These are phyloP conservation scores for Poeciliopsis gracilis DNA, from an alignment of 2,797 vertebrate species.

Conservation along the genomic window DNA sequence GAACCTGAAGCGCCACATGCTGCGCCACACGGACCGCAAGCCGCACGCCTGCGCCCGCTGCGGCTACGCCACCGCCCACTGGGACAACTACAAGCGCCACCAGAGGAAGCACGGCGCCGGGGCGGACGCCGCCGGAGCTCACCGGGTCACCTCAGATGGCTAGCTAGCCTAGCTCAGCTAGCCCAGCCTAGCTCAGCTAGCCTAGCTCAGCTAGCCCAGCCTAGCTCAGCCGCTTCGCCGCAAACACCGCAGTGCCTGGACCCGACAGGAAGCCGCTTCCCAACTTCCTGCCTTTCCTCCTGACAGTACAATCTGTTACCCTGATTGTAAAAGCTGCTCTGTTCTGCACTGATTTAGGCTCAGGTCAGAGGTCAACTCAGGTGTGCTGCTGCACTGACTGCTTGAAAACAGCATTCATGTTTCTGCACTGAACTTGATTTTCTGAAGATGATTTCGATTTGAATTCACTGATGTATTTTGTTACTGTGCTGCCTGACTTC, in stretches of 20 bases:
- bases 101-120: conserved; percentile 89
- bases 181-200: too few relatives aligned
- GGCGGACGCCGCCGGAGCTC: conserved; percentile 3
- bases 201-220: neutral
- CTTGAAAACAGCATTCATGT: conserved; percentile 20
- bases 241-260: neutral
- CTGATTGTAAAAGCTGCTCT: neutral
- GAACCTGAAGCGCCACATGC: conserved; percentile 98
- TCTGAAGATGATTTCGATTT: conserved; percentile 42
- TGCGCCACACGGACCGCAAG: conserved; percentile 94
- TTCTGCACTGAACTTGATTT: conserved; percentile 5
- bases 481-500: neutral
- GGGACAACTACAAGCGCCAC: conserved; percentile 99
- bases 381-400: conserved; percentile 57
- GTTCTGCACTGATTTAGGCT: neutral
- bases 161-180: neutral
- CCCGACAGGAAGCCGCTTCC: too few relatives aligned
- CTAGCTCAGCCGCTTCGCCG: neutral
- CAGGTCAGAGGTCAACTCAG: conserved; percentile 58
- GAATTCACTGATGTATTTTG: neutral
- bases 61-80: conserved; percentile 93
- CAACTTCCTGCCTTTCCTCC: neutral
- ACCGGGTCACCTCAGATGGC: neutral
- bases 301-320: neutral
- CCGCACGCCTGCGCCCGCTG: conserved; percentile 91